Evolutionary conservation across 2,888 invertebrate genomes (phyloP).

Genomic region (Frankliniella intonsa): DNA sequence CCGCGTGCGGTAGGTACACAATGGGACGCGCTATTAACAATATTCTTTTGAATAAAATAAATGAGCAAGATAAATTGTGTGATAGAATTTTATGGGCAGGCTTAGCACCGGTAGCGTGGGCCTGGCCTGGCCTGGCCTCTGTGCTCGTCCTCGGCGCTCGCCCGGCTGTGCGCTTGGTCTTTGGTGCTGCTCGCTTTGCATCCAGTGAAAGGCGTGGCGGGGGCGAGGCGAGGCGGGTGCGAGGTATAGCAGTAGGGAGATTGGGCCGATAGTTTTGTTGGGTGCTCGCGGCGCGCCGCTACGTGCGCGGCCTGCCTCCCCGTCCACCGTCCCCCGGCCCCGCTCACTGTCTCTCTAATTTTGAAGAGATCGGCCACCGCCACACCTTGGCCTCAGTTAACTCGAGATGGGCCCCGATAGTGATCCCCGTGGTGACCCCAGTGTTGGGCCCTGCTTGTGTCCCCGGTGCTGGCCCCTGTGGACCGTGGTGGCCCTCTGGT

Average conservation of each 20-base stretch:
- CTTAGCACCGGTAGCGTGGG: not conserved
- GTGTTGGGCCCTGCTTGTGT: too few relatives aligned
- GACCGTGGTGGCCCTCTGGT: too few relatives aligned
- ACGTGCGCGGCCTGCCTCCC: not conserved
- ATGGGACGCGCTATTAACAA: constrained; percentile 14
- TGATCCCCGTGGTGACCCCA: too few relatives aligned
- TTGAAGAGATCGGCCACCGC: not conserved
- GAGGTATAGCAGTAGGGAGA: not conserved
- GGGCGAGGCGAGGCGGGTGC: not conserved
- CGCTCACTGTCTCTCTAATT: too few relatives aligned
- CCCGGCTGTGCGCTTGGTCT: too few relatives aligned
- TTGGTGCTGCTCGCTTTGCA: not conserved
- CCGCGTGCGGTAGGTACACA: constrained; percentile 17
- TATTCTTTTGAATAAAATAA: constrained; percentile 17
- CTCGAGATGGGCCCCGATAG: not conserved
- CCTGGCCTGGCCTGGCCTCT: not conserved
- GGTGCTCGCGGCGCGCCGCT: not conserved
- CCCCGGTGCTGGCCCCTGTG: too few relatives aligned
- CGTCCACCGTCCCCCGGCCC: too few relatives aligned
- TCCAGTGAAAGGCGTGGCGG: not conserved
- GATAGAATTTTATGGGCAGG: constrained; percentile 10
- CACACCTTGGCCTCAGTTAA: not conserved
- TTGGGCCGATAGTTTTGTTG: not conserved
- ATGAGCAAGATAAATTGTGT: constrained; percentile 24
- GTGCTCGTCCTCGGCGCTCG: not conserved